Percentiles rank a stretch among this genome's conserved stretches.
Evolutionary conservation across 2,888 invertebrate genomes (phyloP).

Genomic region (Leptopilina syphax): DNA sequence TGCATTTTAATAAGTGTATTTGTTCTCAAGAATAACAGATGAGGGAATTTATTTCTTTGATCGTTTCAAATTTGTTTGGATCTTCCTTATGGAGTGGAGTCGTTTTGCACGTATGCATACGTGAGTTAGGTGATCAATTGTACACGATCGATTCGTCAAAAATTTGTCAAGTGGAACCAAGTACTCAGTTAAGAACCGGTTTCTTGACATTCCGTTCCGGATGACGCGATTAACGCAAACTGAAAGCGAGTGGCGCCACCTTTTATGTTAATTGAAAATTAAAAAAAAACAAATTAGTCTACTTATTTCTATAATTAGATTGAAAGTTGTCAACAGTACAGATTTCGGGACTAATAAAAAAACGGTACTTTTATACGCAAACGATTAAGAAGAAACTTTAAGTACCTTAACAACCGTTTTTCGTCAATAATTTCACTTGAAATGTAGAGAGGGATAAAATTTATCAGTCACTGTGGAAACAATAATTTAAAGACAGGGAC

Average conservation of each 20-base stretch:
- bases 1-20: too few relatives aligned
- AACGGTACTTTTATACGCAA: too few relatives aligned
- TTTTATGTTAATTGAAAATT: constrained; percentile 63
- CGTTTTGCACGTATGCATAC: not conserved
- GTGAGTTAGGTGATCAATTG: too few relatives aligned
- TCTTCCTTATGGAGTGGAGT: not conserved
- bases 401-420: constrained; percentile 27
- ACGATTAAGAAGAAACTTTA: too few relatives aligned
- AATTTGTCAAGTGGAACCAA: constrained; percentile 62
- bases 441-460: not conserved
- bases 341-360: too few relatives aligned
- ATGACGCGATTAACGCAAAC: constrained; percentile 55
- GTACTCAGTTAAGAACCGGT: constrained; percentile 63
- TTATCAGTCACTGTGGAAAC: not conserved
- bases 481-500: constrained; percentile 9
- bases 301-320: too few relatives aligned
- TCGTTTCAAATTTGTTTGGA: not conserved
- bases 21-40: too few relatives aligned
- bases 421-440: not conserved
- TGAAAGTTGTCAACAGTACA: too few relatives aligned
- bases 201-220: constrained; percentile 61
- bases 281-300: not conserved
- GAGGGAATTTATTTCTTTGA: too few relatives aligned
- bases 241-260: constrained; percentile 61
- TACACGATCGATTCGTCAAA: constrained; percentile 57